Evolutionary conservation across 2,888 invertebrate species (phyloP).

Genomic region (Eumacrocentrus americanus): DNA sequence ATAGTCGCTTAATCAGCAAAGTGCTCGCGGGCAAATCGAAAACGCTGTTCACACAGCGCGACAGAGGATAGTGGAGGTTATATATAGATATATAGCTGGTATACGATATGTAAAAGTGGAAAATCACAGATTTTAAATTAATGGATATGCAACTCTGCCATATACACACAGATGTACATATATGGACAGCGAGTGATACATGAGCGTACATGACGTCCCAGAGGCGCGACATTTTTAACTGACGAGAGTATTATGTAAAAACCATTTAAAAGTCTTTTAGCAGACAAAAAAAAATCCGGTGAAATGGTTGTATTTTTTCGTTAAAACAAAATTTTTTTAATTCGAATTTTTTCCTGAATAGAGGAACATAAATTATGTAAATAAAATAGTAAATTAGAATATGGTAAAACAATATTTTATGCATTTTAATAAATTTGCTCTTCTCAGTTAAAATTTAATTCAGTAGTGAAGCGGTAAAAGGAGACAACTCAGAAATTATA

Average conservation of each 20-base stretch:
- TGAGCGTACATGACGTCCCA: neutral
- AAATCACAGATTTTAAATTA: constrained; percentile 45
- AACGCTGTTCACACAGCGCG: constrained; percentile 25
- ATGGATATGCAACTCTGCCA: constrained; percentile 31
- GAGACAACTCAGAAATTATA: no score
- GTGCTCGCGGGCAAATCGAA: constrained; percentile 39
- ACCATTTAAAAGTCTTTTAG: neutral
- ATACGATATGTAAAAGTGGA: constrained; percentile 34
- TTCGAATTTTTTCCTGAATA: no score
- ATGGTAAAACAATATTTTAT: no score
- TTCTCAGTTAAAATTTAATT: no score
- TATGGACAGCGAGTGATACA: neutral
- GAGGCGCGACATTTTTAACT: neutral
- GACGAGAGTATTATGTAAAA: neutral
- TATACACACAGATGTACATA: constrained; percentile 11
- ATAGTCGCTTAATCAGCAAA: constrained; percentile 46
- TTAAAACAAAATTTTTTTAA: no score
- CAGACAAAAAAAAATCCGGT: neutral
- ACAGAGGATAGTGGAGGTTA: no score
- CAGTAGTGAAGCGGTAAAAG: no score
- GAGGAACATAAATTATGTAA: no score
- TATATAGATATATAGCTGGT: no score
- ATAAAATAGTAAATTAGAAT: no score
- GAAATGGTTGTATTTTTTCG: no score
- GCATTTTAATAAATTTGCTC: no score